Conservation (phyloP, 2,888 invertebrate species). For the Harpalus rufipes region DNA sequence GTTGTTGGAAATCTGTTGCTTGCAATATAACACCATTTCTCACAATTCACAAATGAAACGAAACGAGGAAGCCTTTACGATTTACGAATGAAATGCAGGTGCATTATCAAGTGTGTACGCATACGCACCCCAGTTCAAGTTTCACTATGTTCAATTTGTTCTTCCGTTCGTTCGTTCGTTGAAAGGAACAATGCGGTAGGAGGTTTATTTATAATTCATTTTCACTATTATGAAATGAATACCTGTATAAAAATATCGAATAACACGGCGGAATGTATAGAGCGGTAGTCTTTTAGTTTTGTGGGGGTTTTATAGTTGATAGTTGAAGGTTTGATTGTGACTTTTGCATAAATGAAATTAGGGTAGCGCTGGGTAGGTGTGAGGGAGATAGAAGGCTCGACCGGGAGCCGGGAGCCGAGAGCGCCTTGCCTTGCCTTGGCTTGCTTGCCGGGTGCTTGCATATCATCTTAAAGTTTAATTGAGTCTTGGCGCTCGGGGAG, state of each 20-base stretch:
- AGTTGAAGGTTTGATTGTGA: slow-evolving; percentile 52
- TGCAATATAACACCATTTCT: too few relatives aligned
- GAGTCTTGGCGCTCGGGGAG: slow-evolving; percentile 81
- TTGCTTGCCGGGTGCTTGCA: slow-evolving; percentile 75
- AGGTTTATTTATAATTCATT: slow-evolving; percentile 66
- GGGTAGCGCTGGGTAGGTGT: slow-evolving; percentile 31
- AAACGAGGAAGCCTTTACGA: too few relatives aligned
- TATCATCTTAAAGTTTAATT: slow-evolving; percentile 87
- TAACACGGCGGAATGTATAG: background rate
- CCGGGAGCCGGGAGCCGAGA: background rate
- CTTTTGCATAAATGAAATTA: slow-evolving; percentile 63
- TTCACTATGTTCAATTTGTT: background rate
- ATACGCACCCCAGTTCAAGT: slow-evolving; percentile 16
- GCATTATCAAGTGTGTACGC: background rate
- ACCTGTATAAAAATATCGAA: slow-evolving; percentile 15
- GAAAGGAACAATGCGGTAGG: slow-evolving; percentile 58
- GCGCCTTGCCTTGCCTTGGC: background rate
- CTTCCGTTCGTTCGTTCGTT: slow-evolving; percentile 30
- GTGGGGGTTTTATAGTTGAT: background rate
- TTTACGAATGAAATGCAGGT: background rate
- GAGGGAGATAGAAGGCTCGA: slow-evolving; percentile 25
- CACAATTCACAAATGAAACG: too few relatives aligned
- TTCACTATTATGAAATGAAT: slow-evolving; percentile 65
- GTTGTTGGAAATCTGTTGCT: too few relatives aligned
- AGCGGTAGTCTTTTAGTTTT: background rate